Evolutionary conservation across 2,113 vertebrate genomes (phyloP), one percentile per base, ranked within the genome.

Genomic region (Recurvirostra avosetta): DNA sequence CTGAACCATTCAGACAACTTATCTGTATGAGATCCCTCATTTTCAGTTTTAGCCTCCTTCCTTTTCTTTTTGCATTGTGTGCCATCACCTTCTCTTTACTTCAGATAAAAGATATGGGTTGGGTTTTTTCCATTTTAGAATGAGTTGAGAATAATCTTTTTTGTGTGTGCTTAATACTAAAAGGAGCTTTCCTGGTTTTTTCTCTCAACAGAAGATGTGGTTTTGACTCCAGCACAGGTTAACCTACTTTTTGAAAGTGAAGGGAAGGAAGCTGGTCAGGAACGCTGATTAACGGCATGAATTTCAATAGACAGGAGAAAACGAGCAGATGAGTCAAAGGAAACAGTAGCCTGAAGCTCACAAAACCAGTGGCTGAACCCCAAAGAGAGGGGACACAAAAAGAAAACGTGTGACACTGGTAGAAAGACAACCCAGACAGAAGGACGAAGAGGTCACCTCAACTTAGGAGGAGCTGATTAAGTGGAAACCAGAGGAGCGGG

Each of bases 401-500:
- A 79, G 18, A 6, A 55, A 59, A 43, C 0, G 0, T 40, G 32
- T 71, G 38, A 32, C 27, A 19, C 8, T 34, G 16, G 36, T 18
- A 49, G 52, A 78, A 91, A 45, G 41, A 56, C 43, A 88, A 15
- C 30, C 5, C 16, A 41, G 9, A 23, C 12, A 17, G 15, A 32
- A 68, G 15, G 43, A 34, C 0, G 0, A 71, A 30, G 56, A 75
- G 3, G 4, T 80, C 38, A 41, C 17, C 58, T 81, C 43, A 52
- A 0, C 9, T 43, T 27, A 23, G n/a, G n/a, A 90, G 43, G 20
- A 92, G 15, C 43, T n/a, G 79, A 73, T 65, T 27, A 61, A 45
- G 8, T 25, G 30, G 40, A 75, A 84, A 61, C 9, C 13, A 72
- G 58, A 68, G 38, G n/a, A 75, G 8, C 0, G 0, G 12, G 27